Conservation (phyloP, 2,888 invertebrate genomes). For the Acronicta leporina region DNA sequence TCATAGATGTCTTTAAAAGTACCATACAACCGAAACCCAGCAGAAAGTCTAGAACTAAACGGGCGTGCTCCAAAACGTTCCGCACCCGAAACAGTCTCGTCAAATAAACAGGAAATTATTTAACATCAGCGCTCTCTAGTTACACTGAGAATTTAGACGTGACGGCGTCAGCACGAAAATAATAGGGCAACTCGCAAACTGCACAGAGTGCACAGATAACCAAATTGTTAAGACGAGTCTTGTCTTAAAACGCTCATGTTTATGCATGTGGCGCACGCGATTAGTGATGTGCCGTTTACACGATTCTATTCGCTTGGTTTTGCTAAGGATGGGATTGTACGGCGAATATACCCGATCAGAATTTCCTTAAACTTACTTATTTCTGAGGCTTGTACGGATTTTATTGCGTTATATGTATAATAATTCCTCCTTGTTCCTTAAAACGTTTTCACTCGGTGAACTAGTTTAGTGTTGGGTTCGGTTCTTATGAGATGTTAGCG, state of each 20-base stretch:
- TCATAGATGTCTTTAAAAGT: background rate
- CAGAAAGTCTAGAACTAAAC: constrained; percentile 10
- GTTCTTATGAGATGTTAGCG: too few species aligned
- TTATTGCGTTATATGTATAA: too few species aligned
- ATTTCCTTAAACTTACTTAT: too few species aligned
- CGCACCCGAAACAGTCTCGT: constrained; percentile 19
- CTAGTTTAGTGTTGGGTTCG: too few species aligned
- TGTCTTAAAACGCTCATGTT: constrained; percentile 50
- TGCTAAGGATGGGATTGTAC: background rate
- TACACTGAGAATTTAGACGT: constrained; percentile 47
- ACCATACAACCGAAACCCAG: background rate
- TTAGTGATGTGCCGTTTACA: constrained; percentile 48
- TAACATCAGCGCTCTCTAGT: constrained; percentile 49
- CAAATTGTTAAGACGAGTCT: constrained; percentile 51
- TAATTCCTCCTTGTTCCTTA: too few species aligned
- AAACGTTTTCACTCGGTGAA: too few species aligned
- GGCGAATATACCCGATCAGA: too few species aligned
- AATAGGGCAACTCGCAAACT: constrained; percentile 52
- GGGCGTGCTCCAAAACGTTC: constrained; percentile 5
- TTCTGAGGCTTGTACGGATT: too few species aligned
- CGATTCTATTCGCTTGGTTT: constrained; percentile 31
- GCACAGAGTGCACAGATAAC: constrained; percentile 49
- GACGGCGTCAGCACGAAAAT: constrained; percentile 52
- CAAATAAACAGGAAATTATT: constrained; percentile 55
- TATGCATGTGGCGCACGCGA: constrained; percentile 45